Percentiles rank a stretch among this genome's conserved stretches.
These are phyloP conservation scores for Diloba caeruleocephala DNA, from an alignment of 2,888 invertebrate genomes.

Conservation along the genomic window DNA sequence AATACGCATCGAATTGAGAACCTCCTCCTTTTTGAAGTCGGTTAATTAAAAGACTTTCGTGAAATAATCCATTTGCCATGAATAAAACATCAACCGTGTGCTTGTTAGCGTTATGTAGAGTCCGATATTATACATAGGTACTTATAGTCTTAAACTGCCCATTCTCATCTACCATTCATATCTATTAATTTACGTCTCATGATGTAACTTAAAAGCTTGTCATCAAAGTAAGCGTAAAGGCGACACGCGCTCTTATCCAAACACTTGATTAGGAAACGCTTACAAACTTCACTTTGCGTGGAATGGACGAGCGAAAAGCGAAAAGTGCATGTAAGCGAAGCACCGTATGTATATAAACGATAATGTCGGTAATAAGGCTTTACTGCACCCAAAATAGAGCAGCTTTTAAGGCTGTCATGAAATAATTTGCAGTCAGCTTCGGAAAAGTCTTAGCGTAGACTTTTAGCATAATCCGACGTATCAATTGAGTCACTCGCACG, in stretches of 20 bases:
- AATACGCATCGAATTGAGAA: too few species aligned
- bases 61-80: constrained; percentile 43
- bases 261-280: constrained; percentile 37
- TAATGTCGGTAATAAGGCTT: neutral
- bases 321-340: constrained; percentile 5
- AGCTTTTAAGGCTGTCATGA: constrained; percentile 1
- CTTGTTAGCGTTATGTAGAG: constrained; percentile 10
- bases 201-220: constrained; percentile 62
- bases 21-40: too few species aligned
- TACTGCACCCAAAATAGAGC: neutral
- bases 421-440: neutral
- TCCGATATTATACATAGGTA: neutral
- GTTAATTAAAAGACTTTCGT: constrained; percentile 46
- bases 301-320: constrained; percentile 13
- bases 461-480: constrained; percentile 7
- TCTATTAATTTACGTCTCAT: constrained; percentile 52
- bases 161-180: constrained; percentile 24
- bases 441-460: constrained; percentile 3
- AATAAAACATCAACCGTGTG: constrained; percentile 42
- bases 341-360: neutral
- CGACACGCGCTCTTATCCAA: constrained; percentile 37
- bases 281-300: constrained; percentile 33
- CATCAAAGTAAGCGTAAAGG: constrained; percentile 59
- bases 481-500: neutral
- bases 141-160: constrained; percentile 7